Evolutionary conservation across 30 jellyfish, hydroid and myxozoan genomes (phyloP).

Genomic region (Cassiopea xamachana): DNA sequence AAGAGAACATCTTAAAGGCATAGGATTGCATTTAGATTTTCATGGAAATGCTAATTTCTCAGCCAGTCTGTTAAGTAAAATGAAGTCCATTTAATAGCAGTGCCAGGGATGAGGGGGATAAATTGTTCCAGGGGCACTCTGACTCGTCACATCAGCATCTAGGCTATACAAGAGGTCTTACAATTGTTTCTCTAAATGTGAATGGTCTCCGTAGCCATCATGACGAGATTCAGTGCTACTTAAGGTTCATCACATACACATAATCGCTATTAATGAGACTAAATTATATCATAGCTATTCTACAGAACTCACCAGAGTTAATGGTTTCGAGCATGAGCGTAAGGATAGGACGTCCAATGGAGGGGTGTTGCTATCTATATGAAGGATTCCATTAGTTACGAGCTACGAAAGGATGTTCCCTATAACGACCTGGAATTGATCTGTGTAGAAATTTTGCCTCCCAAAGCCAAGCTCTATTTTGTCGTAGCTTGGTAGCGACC

Average conservation of each 20-base stretch:
- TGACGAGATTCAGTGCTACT: slow-evolving; percentile 7
- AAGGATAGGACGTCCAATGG: slow-evolving; percentile 25
- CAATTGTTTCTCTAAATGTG: no score
- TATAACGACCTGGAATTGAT: not conserved
- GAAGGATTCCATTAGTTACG: not conserved
- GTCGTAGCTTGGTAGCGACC: no score
- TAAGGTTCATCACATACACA: not conserved
- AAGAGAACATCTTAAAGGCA: slow-evolving; percentile 26
- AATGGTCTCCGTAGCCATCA: slow-evolving; percentile 5
- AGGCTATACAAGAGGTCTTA: no score
- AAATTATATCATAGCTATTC: not conserved
- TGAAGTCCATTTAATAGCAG: no score
- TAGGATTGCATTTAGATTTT: slow-evolving; percentile 9
- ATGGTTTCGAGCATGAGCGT: slow-evolving; percentile 30
- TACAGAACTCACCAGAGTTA: not conserved
- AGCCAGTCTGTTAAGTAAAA: not conserved
- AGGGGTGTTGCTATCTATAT: not conserved
- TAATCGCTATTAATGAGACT: slow-evolving; percentile 1
- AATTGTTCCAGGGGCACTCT: not conserved
- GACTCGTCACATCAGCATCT: not conserved
- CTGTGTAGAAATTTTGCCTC: no score
- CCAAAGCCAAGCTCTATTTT: no score
- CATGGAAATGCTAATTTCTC: slow-evolving; percentile 13
- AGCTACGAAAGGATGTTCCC: slow-evolving; percentile 40
- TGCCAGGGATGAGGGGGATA: not conserved